These are phyloP conservation scores for Chromoteleia sp. DNA, from an alignment of 2,888 invertebrate species.

Conservation along the genomic window DNA sequence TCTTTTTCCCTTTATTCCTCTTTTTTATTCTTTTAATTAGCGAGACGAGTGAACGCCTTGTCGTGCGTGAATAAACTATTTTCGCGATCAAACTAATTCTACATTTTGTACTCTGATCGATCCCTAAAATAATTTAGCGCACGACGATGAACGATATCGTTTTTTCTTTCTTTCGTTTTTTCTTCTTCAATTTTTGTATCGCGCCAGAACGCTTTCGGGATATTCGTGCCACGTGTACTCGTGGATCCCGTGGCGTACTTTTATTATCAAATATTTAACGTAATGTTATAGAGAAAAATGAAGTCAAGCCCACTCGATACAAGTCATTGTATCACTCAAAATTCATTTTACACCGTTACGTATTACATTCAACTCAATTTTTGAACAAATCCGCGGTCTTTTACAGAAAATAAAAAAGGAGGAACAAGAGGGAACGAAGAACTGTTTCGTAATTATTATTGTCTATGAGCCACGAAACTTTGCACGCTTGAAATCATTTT, in stretches of 20 bases:
- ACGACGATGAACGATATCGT: constrained; percentile 63
- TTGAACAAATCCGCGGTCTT: no score
- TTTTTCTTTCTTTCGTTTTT: constrained; percentile 28
- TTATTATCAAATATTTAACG: constrained; percentile 44
- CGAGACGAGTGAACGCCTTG: constrained; percentile 42
- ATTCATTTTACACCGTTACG: no score
- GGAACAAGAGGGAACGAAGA: no score
- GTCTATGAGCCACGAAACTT: constrained; percentile 28
- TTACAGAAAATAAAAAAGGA: no score
- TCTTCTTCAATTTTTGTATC: constrained; percentile 17
- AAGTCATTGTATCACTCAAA: neutral
- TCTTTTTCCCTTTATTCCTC: neutral
- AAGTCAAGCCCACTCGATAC: constrained; percentile 19
- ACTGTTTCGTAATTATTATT: constrained; percentile 32
- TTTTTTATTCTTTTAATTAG: constrained; percentile 3
- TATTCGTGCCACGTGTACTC: neutral
- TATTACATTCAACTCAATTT: no score
- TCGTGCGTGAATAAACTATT: constrained; percentile 77
- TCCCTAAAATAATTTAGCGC: constrained; percentile 80
- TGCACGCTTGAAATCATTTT: constrained; percentile 22
- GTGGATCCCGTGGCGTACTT: constrained; percentile 6
- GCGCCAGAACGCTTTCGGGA: constrained; percentile 18
- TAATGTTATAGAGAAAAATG: constrained; percentile 32
- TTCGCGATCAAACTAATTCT: constrained; percentile 82
- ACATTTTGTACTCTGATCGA: constrained; percentile 83